Conservation (phyloP, 1,140 invertebrate species). For the Leptinotarsa texana region DNA sequence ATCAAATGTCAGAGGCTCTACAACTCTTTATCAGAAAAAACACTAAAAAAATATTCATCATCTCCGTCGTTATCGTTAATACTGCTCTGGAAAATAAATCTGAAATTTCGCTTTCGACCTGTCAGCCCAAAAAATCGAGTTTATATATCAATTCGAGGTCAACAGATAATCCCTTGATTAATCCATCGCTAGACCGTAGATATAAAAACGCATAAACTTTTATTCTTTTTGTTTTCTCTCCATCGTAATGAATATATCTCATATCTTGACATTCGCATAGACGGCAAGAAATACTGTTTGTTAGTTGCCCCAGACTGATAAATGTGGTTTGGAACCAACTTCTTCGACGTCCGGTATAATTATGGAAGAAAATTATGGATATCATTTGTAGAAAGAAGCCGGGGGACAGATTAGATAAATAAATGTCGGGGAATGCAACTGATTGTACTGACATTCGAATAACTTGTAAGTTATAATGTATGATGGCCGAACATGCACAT, state of each 20-base stretch:
- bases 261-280: not conserved
- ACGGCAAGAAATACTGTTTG: not conserved
- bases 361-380: conserved; percentile 3
- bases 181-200: too few species aligned
- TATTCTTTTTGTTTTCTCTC: not conserved
- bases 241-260: not conserved
- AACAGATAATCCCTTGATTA: too few species aligned
- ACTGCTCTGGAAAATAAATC: too few species aligned
- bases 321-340: not conserved
- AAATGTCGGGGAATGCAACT: not conserved
- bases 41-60: too few species aligned
- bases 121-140: too few species aligned
- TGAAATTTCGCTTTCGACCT: too few species aligned
- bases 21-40: too few species aligned
- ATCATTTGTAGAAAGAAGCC: conserved; percentile 10
- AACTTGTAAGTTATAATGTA: conserved; percentile 7
- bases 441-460: conserved; percentile 3
- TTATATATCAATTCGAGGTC: too few species aligned
- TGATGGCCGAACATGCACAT: not conserved
- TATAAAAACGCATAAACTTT: too few species aligned
- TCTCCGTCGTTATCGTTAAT: too few species aligned
- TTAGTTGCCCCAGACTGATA: conserved; percentile 3
- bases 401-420: conserved; percentile 14
- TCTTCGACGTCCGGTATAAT: conserved; percentile 2
- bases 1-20: too few species aligned